Evolutionary conservation across 1,140 invertebrate species (phyloP).

Genomic region (Diplogasteroides magnus): DNA sequence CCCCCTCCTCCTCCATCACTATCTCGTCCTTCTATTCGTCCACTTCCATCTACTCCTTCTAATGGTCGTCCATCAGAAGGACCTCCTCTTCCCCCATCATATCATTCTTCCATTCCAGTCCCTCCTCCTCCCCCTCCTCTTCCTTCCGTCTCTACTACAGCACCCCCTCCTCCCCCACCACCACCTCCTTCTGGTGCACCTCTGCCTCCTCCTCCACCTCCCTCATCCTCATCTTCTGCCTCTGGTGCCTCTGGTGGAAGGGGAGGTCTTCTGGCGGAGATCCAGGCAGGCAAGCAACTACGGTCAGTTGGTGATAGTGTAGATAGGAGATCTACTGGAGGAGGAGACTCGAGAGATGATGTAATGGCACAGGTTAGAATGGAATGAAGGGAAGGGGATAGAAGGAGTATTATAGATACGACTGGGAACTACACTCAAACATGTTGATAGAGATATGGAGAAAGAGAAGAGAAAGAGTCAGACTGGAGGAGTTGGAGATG

Average conservation of each 20-base stretch:
- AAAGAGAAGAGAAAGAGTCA: slow-evolving; percentile 30
- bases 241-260: slow-evolving; percentile 5
- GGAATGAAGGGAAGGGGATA: slow-evolving; percentile 24
- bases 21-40: slow-evolving; percentile 6
- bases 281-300: slow-evolving; percentile 29
- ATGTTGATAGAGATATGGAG: slow-evolving; percentile 14
- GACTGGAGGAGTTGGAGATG: slow-evolving; percentile 15
- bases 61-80: neutral
- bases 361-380: slow-evolving; percentile 37
- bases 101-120: slow-evolving; percentile 7
- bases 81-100: neutral
- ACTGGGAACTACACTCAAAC: neutral
- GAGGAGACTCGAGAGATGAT: slow-evolving; percentile 20
- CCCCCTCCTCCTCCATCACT: slow-evolving; percentile 11
- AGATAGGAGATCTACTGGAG: neutral
- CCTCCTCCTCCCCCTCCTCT: slow-evolving; percentile 16
- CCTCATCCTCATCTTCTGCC: slow-evolving; percentile 15
- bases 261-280: slow-evolving; percentile 24
- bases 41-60: neutral
- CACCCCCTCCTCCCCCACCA: slow-evolving; percentile 21
- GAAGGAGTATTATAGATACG: neutral
- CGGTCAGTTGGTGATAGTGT: neutral
- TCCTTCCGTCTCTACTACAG: slow-evolving; percentile 5
- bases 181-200: slow-evolving; percentile 3
- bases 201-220: slow-evolving; percentile 21